Evolutionary conservation across 2,797 vertebrate species (phyloP).

Genomic region (Smutsia gigantea): DNA sequence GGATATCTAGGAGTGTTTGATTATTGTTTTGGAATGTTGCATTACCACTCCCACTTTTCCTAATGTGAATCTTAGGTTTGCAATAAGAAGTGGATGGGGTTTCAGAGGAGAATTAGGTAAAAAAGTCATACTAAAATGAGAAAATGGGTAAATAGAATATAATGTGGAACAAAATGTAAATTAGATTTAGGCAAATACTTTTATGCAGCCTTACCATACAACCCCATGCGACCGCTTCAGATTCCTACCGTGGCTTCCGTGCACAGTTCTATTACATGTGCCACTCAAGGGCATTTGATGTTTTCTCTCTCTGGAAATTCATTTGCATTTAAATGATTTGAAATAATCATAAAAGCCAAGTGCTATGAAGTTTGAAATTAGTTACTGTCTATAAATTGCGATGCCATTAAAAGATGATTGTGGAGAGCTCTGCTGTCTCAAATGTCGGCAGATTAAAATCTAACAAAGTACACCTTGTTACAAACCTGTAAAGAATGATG

Average conservation of each 20-base stretch:
- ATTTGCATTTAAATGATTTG: conserved; percentile 95
- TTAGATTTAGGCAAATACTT: conserved; percentile 89
- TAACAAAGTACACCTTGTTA: conserved; percentile 91
- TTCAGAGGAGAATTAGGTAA: conserved; percentile 88
- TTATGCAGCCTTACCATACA: conserved; percentile 86
- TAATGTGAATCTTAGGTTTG: conserved; percentile 81
- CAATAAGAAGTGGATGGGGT: conserved; percentile 80
- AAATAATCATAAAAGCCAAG: conserved; percentile 93
- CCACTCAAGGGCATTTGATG: conserved; percentile 92
- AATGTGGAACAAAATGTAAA: conserved; percentile 89
- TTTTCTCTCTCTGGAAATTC: conserved; percentile 91
- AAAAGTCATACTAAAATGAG: conserved; percentile 89
- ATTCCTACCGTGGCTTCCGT: conserved; percentile 86
- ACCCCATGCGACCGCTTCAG: conserved; percentile 85
- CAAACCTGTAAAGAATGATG: conserved; percentile 88
- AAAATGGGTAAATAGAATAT: conserved; percentile 89
- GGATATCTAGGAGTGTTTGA: conserved; percentile 59
- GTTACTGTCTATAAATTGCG: conserved; percentile 92
- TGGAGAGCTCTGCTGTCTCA: conserved; percentile 90
- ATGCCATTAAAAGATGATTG: conserved; percentile 92
- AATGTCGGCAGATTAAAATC: conserved; percentile 91
- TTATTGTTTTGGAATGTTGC: conserved; percentile 75
- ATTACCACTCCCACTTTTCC: conserved; percentile 65
- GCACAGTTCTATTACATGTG: conserved; percentile 87
- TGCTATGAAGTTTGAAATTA: conserved; percentile 94